A percentile compares a stretch with the other conserved stretches of the same genome.
Conservation (phyloP, 1,140 invertebrate genomes). For the Dolichoris vasculosae region DNA sequence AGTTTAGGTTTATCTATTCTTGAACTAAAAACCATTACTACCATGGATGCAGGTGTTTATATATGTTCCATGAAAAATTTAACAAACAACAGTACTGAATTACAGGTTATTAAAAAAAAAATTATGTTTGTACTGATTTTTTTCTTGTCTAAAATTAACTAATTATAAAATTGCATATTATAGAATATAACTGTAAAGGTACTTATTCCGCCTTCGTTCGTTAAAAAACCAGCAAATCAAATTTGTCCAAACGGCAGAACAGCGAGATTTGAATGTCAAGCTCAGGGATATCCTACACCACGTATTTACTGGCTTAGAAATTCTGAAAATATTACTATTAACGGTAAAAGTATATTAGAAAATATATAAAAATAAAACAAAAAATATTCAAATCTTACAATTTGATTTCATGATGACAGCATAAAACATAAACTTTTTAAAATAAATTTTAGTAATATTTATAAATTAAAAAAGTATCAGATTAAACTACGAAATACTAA, state of each 20-base stretch:
- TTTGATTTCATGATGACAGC: no score
- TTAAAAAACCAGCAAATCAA: constrained; percentile 76
- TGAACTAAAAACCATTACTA: constrained; percentile 70
- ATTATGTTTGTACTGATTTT: background rate
- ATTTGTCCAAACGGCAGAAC: constrained; percentile 80
- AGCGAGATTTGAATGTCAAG: constrained; percentile 82
- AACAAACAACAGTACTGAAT: constrained; percentile 67
- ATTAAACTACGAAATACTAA: no score
- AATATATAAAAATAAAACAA: no score
- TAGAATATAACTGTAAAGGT: constrained; percentile 75
- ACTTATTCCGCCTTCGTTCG: constrained; percentile 77
- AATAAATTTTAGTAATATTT: no score
- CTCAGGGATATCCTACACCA: constrained; percentile 79
- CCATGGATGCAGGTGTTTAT: constrained; percentile 76
- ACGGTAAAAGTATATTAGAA: constrained; percentile 69
- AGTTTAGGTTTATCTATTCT: constrained; percentile 69
- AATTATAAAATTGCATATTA: background rate
- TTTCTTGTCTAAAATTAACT: background rate
- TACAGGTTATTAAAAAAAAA: constrained; percentile 65
- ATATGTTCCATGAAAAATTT: constrained; percentile 74
- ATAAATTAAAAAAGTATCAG: no score
- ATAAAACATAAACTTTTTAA: no score
- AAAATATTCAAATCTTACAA: no score
- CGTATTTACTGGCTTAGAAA: constrained; percentile 83
- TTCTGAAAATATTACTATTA: constrained; percentile 76